These are phyloP conservation scores for Rhyacophila evoluta DNA, from an alignment of 2,888 invertebrate species.

Conservation along the genomic window DNA sequence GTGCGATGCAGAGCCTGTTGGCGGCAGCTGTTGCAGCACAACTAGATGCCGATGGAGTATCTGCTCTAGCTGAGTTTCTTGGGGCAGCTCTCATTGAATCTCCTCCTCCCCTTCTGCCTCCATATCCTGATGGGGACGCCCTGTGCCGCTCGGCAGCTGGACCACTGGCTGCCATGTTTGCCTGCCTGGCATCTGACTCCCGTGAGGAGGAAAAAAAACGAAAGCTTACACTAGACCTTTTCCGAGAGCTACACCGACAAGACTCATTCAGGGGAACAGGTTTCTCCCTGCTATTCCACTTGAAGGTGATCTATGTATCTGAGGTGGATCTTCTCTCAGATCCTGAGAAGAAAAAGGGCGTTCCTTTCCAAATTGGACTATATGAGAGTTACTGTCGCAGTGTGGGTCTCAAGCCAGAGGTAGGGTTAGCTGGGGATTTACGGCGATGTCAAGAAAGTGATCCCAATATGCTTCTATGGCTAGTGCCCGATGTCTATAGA, in stretches of 20 bases:
- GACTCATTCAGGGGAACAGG: slow-evolving; percentile 79
- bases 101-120: slow-evolving; percentile 66
- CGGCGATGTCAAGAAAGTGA: slow-evolving; percentile 91
- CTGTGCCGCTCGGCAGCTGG: slow-evolving; percentile 79
- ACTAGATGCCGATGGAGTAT: slow-evolving; percentile 65
- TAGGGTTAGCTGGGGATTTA: slow-evolving; percentile 84
- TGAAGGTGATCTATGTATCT: slow-evolving; percentile 79
- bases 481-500: slow-evolving; percentile 92
- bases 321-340: slow-evolving; percentile 67
- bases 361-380: slow-evolving; percentile 83
- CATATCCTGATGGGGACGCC: slow-evolving; percentile 67
- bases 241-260: slow-evolving; percentile 82
- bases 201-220: slow-evolving; percentile 80
- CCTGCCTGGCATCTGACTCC: slow-evolving; percentile 79
- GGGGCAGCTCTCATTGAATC: slow-evolving; percentile 68
- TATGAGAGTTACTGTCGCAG: slow-evolving; percentile 91
- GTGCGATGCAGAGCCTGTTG: slow-evolving; percentile 63
- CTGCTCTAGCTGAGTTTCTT: slow-evolving; percentile 66
- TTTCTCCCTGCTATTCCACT: slow-evolving; percentile 88
- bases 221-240: slow-evolving; percentile 82
- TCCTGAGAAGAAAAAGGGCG: slow-evolving; percentile 69
- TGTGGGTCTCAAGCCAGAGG: slow-evolving; percentile 80
- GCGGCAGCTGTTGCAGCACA: slow-evolving; percentile 62
- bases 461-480: slow-evolving; percentile 88
- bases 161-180: slow-evolving; percentile 89